Percentiles rank a stretch among this genome's conserved stretches.
Evolutionary conservation across 2,113 vertebrate species (phyloP).

Genomic region (Miniopterus natalensis): DNA sequence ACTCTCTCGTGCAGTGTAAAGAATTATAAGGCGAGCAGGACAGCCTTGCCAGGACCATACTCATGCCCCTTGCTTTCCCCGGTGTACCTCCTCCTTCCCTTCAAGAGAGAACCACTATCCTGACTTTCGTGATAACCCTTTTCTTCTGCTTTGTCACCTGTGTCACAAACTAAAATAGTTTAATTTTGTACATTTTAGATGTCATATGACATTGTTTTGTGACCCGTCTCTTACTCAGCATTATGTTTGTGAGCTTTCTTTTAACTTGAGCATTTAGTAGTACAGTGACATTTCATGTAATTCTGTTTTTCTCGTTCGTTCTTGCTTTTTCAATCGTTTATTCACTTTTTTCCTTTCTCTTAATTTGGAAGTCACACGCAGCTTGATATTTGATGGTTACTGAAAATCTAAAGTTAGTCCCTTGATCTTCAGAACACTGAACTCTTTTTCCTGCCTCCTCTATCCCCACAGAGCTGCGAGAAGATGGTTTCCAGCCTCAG

Average conservation of each 20-base stretch:
- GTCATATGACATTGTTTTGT: neutral
- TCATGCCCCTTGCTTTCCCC: neutral
- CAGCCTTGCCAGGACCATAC: neutral
- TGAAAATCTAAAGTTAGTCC: neutral
- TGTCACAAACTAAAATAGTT: neutral
- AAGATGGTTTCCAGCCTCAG: conserved; percentile 95
- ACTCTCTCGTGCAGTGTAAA: neutral
- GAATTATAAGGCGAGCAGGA: neutral
- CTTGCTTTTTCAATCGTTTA: conserved; percentile 7
- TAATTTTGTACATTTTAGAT: neutral
- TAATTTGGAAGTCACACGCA: neutral
- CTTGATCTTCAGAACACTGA: conserved; percentile 26
- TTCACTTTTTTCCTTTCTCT: neutral
- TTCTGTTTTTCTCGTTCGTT: neutral
- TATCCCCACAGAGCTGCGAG: conserved; percentile 92
- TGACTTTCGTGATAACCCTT: neutral
- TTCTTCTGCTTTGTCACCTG: neutral
- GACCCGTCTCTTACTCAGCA: neutral
- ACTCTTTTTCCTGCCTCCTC: conserved; percentile 42
- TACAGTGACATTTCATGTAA: neutral
- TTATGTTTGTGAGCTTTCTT: neutral
- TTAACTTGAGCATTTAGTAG: neutral
- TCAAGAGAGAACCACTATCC: neutral
- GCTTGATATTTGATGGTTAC: neutral
- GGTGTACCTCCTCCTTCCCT: neutral